These are phyloP conservation scores for Jaculus jaculus DNA, from an alignment of 2,113 vertebrate genomes.

Conservation along the genomic window DNA sequence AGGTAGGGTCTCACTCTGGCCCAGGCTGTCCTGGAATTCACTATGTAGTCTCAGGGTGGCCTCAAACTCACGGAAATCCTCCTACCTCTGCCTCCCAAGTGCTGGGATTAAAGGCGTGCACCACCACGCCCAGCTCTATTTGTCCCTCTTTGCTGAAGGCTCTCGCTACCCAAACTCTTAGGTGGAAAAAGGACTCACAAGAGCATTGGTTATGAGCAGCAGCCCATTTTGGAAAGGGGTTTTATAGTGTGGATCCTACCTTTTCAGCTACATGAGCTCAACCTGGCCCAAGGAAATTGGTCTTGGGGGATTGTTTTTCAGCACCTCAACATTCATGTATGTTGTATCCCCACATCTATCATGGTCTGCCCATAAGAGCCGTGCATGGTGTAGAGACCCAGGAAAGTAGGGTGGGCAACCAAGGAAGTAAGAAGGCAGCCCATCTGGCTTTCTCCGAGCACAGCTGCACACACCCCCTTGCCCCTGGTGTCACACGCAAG, in stretches of 20 bases:
- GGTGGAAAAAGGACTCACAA: background rate
- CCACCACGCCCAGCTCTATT: too few species aligned
- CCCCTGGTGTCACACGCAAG: background rate
- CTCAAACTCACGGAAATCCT: too few species aligned
- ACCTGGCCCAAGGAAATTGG: background rate
- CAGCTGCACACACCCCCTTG: background rate
- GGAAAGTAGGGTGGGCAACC: rapidly evolving
- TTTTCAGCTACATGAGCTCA: background rate
- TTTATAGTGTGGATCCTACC: background rate
- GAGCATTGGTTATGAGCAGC: background rate
- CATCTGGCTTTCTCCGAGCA: background rate
- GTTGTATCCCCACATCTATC: background rate
- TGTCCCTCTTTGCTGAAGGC: background rate
- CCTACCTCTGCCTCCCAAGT: too few species aligned
- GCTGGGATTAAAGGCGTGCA: too few species aligned
- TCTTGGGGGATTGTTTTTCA: background rate
- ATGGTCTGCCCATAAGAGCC: background rate
- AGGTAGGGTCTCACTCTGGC: too few species aligned
- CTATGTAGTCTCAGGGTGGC: too few species aligned
- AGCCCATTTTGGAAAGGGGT: background rate
- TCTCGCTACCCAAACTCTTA: background rate
- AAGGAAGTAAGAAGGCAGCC: background rate
- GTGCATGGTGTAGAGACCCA: rapidly evolving
- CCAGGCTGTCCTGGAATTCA: too few species aligned
- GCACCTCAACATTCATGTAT: background rate